Evolutionary conservation across 2,888 invertebrate genomes (phyloP), one percentile per base, ranked within the genome.

Genomic region (Protodeltote pygarga): DNA sequence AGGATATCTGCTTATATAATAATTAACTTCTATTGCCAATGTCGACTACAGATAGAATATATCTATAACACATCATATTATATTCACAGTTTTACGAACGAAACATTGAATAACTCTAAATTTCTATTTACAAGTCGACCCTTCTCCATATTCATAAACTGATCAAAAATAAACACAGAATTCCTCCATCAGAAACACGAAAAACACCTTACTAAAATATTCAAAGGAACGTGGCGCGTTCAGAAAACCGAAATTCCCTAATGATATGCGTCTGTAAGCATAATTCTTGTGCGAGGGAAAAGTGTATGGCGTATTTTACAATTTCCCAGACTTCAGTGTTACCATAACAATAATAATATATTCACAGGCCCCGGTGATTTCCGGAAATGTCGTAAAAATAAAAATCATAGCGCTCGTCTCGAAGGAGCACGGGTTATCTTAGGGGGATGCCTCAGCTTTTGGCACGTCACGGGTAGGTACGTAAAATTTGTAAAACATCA

Each of bases 341-440:
- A 79, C 86, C 83, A 88, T 89, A 87, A 89, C 87, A 88, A 89
- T 89, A 85, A 89, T 89, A 90, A 90, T 89, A 87, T 89, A 89
- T 90, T 89, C 88, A 86, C 80, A 81, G 78, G 83, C 79, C 79
- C 83, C 79, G 84, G 87, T 89, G 89, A 88, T 87, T 89, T 86
- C 82, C 81, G 79, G 78, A 81, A 79, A 85, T 80, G 83, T 85
- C 86, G 84, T 86, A 86, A 85, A 83, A 87, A 85, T 85, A 86
- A 86, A 86, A 87, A 87, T 87, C 85, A 85, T 85, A 81, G 77
- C 75, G 59, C 49, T 47, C 70, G 80, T 83, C 85, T 86, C 84
- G 55, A 61, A 76, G 75, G 75, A 74, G 66, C 59, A 17, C n/a
- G 76, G 72, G 75, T 66, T 77, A 73, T 75, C 71, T 73, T 44